These are phyloP conservation scores for Rattus rattus DNA, from an alignment of 2,113 vertebrate genomes.

Conservation along the genomic window DNA sequence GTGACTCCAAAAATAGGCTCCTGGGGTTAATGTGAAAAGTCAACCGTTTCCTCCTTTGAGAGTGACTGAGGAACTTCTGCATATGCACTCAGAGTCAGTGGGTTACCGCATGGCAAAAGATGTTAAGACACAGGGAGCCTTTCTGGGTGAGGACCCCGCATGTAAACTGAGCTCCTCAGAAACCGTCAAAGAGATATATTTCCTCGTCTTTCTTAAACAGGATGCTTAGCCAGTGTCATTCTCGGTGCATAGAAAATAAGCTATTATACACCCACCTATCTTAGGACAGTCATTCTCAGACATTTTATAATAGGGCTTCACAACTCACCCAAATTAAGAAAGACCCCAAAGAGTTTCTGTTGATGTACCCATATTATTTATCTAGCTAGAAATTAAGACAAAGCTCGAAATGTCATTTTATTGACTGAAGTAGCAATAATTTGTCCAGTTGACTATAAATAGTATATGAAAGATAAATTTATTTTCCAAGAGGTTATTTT, in stretches of 20 bases:
- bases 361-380: background rate
- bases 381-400: background rate
- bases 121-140: background rate
- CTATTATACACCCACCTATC: background rate
- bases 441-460: background rate
- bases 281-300: background rate
- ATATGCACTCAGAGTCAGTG: slow-evolving; percentile 49
- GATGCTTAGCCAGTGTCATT: background rate
- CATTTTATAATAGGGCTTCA: background rate
- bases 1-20: slow-evolving; percentile 51
- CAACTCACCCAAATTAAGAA: background rate
- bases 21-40: slow-evolving; percentile 65
- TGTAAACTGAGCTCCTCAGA: background rate
- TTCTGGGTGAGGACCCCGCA: background rate
- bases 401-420: background rate
- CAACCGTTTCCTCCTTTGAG: slow-evolving; percentile 60
- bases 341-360: background rate
- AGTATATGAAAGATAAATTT: slow-evolving; percentile 19
- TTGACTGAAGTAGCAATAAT: background rate
- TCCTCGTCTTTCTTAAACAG: slow-evolving; percentile 14
- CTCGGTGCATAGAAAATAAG: background rate
- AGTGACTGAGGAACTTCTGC: slow-evolving; percentile 45
- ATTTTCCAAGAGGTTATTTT: slow-evolving; percentile 46
- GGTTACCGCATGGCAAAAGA: background rate
- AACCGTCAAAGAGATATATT: background rate